Evolutionary conservation across 2,888 invertebrate species (phyloP), one percentile per base, ranked within the genome.

Genomic region (Pinctada fucata): DNA sequence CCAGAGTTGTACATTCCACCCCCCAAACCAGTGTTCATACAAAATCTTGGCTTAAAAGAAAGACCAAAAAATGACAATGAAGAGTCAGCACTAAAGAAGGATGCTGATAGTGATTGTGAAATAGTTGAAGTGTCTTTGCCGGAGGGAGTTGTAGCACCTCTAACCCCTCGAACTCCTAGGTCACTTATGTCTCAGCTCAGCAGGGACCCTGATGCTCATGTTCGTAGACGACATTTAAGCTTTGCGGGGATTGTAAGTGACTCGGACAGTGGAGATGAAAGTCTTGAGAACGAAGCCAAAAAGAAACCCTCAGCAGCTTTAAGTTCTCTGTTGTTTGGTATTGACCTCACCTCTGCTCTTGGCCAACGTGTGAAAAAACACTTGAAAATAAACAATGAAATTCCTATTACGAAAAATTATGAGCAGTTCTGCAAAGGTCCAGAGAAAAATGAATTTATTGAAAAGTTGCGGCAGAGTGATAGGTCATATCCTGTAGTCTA

Each of bases 111-210:
- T 75, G 80, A 80, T 75, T 80, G 80, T 75, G 80, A 80, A 66
- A 80, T 80, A 16, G 67, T 78, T 68, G 77, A 75, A 50, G 75
- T 78, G 31, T 50, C 70, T 47, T 74, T 71, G 50, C 71, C 65
- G 5, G 77, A 80, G 50, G 73, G 52, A 5, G 64, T 48, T 5
- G 45, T 66, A 10, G 67, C 86, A 1, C 89, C 89, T 5, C 79
- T 83, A 10, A 88, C 89, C 0, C 88, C 88, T 47, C 82, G 88
- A 63, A 89, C 91, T 1, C 89, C 90, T 2, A 90, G 88, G 71
- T 88, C 89, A 16, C 85, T 91, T 58, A 90, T 91, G 66, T 90
- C 91, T 49, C 90, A 90, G 78, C 72, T 90, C 31, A 90, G 89
- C 81, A 82, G 87, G 4, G 90, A 90, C 51, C 81, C 72, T 0